Base-by-base conservation (phyloP, 2,797 vertebrate species). In the Pangasius larnaudii region DNA sequence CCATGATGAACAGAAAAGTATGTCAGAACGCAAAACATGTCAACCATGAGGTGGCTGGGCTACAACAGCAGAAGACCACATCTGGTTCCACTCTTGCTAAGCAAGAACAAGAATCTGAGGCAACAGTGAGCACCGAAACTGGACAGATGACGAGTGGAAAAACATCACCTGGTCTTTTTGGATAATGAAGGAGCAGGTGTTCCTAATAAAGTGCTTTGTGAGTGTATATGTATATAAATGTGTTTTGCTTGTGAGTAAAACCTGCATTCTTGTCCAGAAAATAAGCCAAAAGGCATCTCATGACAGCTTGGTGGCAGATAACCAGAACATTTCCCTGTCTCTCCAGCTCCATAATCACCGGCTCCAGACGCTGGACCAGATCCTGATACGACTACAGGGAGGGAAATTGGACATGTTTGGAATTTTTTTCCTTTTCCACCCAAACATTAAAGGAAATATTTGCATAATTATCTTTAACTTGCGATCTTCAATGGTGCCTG, bases 211-310 rank as follows among this genome's bases (percentile, higher is more conserved):
- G 19, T 39, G 19, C 33, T 19, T n/a, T 1, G 56, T 39, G 56
- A 42, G 33, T 61, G 5, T 81, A n/a, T 27, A 19, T 42, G 19
- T 74, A 67, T 30, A 33, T n/a, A 6, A 24, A 51, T n/a, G 22
- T 77, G 46, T 36, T 42, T n/a, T 74, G 51, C 3, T 36, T 36
- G 61, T 27, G 19, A 39, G 46, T 85, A 79, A 90, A 92, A 98
- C 98, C 98, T 96, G 98, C 98, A 7, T 95, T 96, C 94, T 99
- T 99, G 94, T 99, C 98, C 90, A 99, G 95, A 92, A 99, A 99
- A 95, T 99, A 99, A 88, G 98, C 98, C 77, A 99, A 94, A 39
- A 99, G 96, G 90, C 98, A 99, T 91, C 98, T 97, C 98, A 99
- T 98, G 88, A 99, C 98, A 0, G 98, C 98, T 95, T 99, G 98